Evolutionary conservation across 2,797 vertebrate species (phyloP), one percentile per base, ranked within the genome.

Genomic region (Liparis tanakae): DNA sequence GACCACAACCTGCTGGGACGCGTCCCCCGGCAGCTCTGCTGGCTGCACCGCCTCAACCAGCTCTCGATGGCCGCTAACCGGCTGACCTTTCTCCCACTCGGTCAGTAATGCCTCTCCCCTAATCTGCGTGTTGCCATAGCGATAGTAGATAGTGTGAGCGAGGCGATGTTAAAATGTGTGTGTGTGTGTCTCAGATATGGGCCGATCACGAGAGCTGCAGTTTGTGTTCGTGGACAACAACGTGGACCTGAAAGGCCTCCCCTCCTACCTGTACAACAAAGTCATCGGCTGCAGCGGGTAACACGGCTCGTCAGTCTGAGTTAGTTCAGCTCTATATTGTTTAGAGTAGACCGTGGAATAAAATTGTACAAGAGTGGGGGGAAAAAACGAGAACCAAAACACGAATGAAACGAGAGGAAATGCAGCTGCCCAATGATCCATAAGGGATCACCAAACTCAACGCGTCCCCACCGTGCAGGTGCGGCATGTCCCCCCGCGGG

Each of bases 201-300:
- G 98, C 80, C 95, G 97, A 51, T 99, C 97, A 34, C 94, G 96
- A 74, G 96, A 99, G 89, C 94, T 99, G 17, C 97, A 98, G 2
- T 99, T 97, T 68, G 97, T 98, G 59, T 99, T 97, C 46, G 96
- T 99, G 88, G 98, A 99, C 92, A 98, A 97, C 93, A 99, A 99
- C 30, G 71, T 92, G 80, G 94, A 97, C 72, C 95, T 99, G 37
- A 97, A 95, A 81, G 97, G 96, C 70, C 94, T 99, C 50, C 98
- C 98, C 0, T 99, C 98, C 13, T 98, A 95, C 55, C 91, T 99
- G 64, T 99, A 99, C 81, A 98, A 97, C 88, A 99, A 99, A 93
- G 98, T 98, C 85, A 96, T 99, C 69, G 97, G 98, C 78, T 99
- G 97, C 90, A 98, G 94, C 85, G 97, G 98, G 98, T 99, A 96